Base-by-base conservation (phyloP, 2,113 vertebrate species). In the Syngnathus scovelli region DNA sequence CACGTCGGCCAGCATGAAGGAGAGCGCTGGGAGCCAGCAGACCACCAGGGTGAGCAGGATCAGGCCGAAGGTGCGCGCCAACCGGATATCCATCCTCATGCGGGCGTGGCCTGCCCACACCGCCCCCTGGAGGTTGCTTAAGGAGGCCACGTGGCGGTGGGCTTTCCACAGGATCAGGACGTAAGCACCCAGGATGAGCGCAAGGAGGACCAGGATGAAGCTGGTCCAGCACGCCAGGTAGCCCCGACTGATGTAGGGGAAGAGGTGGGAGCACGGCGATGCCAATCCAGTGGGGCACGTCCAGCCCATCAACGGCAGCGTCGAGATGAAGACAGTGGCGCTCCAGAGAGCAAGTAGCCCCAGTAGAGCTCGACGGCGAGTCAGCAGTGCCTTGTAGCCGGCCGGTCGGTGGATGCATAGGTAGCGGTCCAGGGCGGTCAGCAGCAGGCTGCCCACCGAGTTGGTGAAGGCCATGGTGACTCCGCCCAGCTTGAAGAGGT, bases 371-470 rank as follows among this genome's bases (percentile, higher is more conserved):
- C 91, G 89, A 12, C 44, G 81, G 4, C 81, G 90, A 0, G 94
- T 98, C 78, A 98, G 82, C 6, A 97, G 78, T 27, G 88, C 69
- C 83, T 93, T 96, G 85, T 97, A 97, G 0, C 81, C 18, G 0
- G 89, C 81, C 0, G 94, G 91, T 13, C 86, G 85, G 67, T 91
- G 75, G 80, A 98, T 94, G 83, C 93, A 97, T 73, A 98, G 80
- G 85, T 95, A 96, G 8, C 95, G 93, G 82, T 98, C 96, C 54
- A 95, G 64, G 4, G 95, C 93, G 0, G 93, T 98, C 71, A 98
- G 89, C 78, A 98, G 87, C 70, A 98, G 87, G 81, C 95, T 97
- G 67, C 96, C 93, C 66, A 98, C 91, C 1, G 95, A 98, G 54
- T 90, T 92, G 0, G 92, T 95, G 81, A 98, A 98, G 54, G 92